A percentile compares a stretch with the other conserved stretches of the same genome.
phyloP scores from a whole-genome alignment of 1,140 invertebrate species.

The Anastrepha ludens region DNA sequence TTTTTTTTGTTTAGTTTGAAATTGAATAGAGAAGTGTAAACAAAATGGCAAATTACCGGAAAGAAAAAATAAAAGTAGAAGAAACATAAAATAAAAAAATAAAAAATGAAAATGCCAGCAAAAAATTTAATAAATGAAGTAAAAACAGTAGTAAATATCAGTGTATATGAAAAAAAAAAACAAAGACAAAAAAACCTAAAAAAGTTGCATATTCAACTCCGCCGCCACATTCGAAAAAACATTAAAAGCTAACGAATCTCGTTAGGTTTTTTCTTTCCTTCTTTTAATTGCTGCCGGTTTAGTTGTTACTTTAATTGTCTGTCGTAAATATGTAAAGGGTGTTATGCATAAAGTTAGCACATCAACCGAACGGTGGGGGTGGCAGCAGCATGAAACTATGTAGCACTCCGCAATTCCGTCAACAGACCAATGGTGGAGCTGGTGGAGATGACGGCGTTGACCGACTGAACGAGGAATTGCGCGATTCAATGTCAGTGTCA shows the following conservation, averaged over 20 bases:
- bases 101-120: not conserved
- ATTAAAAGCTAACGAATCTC: constrained; percentile 12
- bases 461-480: not conserved
- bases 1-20: not conserved
- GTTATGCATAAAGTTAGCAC: not conserved
- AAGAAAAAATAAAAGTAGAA: not conserved
- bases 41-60: constrained; percentile 34
- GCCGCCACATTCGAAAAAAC: no score
- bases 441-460: not conserved
- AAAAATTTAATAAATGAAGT: not conserved
- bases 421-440: not conserved
- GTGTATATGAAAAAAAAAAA: constrained; percentile 1
- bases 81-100: not conserved
- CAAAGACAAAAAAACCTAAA: not conserved
- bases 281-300: not conserved
- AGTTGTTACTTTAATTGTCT: constrained; percentile 21
- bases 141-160: not conserved
- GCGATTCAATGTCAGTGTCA: constrained; percentile 36
- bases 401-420: not conserved
- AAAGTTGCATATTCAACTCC: no score
- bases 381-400: not conserved
- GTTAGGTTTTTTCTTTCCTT: not conserved
- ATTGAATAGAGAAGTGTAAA: not conserved
- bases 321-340: not conserved
- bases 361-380: not conserved